phyloP scores from a whole-genome alignment of 2,113 vertebrate species.

The Arvicanthis niloticus region DNA sequence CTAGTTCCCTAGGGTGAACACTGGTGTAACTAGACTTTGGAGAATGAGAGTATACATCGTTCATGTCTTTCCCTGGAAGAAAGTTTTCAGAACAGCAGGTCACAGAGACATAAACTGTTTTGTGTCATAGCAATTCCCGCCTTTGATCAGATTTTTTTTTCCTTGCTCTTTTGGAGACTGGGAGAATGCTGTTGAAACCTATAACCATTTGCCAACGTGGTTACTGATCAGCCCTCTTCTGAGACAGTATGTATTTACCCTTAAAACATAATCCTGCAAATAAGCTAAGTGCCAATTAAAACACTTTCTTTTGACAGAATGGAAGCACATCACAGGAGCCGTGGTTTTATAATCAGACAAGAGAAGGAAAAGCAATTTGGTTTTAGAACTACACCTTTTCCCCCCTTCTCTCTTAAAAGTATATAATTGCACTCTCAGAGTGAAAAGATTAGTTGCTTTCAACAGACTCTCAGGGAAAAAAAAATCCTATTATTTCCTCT shows the following conservation, averaged over 20 bases:
- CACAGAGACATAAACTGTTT: neutral
- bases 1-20: neutral
- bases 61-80: neutral
- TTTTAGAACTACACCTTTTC: slow-evolving; percentile 48
- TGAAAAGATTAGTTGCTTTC: slow-evolving; percentile 70
- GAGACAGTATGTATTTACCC: slow-evolving; percentile 73
- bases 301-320: slow-evolving; percentile 65
- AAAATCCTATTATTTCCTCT: slow-evolving; percentile 69
- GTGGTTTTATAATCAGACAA: slow-evolving; percentile 36
- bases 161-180: slow-evolving; percentile 16
- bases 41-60: neutral
- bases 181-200: slow-evolving; percentile 73
- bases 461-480: slow-evolving; percentile 19
- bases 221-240: slow-evolving; percentile 74
- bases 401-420: slow-evolving; percentile 55
- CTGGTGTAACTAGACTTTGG: neutral
- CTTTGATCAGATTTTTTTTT: neutral
- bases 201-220: slow-evolving; percentile 70
- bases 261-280: slow-evolving; percentile 78
- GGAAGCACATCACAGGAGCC: neutral
- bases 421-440: slow-evolving; percentile 56
- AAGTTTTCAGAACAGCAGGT: neutral
- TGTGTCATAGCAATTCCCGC: slow-evolving; percentile 27
- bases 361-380: slow-evolving; percentile 26
- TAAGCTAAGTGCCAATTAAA: slow-evolving; percentile 70